A percentile compares a stretch with the other conserved stretches of the same genome.
These are phyloP conservation scores for Agrypnia vestita DNA, from an alignment of 1,140 invertebrate species.

Conservation along the genomic window DNA sequence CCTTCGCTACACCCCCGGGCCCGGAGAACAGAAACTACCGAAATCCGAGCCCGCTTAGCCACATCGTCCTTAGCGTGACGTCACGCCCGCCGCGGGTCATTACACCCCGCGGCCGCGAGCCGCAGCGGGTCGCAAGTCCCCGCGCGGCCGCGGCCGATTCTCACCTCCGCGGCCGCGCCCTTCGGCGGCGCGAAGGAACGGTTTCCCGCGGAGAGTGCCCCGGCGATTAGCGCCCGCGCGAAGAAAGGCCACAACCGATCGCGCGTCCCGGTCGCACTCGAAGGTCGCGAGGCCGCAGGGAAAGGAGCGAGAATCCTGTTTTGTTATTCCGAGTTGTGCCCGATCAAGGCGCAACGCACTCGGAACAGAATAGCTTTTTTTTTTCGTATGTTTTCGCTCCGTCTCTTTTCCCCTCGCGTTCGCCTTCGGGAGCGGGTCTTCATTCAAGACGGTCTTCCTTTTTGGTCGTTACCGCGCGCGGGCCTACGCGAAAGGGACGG, in stretches of 20 bases:
- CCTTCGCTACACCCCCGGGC: too few relatives aligned
- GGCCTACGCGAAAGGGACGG: background rate
- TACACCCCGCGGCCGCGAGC: background rate
- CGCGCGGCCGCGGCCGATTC: background rate
- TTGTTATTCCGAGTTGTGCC: background rate
- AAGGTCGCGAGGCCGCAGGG: background rate
- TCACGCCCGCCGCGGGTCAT: slow-evolving; percentile 14
- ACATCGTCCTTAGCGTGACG: slow-evolving; percentile 27
- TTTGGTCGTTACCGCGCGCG: background rate
- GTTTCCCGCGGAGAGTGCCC: background rate
- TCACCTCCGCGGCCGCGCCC: background rate
- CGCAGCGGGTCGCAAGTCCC: background rate
- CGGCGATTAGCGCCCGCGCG: slow-evolving; percentile 5
- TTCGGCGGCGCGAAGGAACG: background rate
- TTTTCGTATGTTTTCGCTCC: slow-evolving; percentile 33
- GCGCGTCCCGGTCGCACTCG: background rate
- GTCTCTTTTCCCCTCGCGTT: slow-evolving; percentile 4
- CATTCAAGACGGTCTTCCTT: slow-evolving; percentile 31
- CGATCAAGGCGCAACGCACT: slow-evolving; percentile 36
- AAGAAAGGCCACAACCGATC: slow-evolving; percentile 13
- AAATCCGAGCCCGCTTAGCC: background rate
- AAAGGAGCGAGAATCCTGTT: slow-evolving; percentile 15
- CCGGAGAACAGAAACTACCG: slow-evolving; percentile 4
- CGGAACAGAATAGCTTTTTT: slow-evolving; percentile 2
- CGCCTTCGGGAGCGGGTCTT: background rate